Evolutionary conservation across 2,113 vertebrate genomes (phyloP).

Genomic region (Thalassarche chlororhynchos): DNA sequence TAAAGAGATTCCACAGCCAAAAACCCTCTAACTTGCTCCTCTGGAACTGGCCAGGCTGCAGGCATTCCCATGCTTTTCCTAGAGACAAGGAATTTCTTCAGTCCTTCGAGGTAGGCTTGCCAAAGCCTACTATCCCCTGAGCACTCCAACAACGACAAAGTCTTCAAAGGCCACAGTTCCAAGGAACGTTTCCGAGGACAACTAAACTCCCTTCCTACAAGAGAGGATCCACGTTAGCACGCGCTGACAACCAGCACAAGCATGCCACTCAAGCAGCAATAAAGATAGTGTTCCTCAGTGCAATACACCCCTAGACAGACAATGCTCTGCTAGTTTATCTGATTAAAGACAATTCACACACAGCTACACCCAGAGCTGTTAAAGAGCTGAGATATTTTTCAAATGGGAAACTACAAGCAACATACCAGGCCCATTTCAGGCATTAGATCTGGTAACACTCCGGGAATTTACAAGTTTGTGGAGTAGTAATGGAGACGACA

Average conservation of each 20-base stretch:
- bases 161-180: constrained; percentile 11
- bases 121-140: constrained; percentile 3
- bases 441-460: background rate
- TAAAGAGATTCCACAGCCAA: background rate
- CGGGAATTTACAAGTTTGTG: accelerated
- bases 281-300: background rate
- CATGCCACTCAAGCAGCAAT: no score
- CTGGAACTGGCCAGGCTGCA: constrained; percentile 49
- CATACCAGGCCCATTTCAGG: background rate
- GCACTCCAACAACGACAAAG: background rate
- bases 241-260: background rate
- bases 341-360: background rate
- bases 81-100: constrained; percentile 23
- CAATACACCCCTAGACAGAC: no score
- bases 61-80: background rate
- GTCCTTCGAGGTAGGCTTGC: background rate
- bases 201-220: background rate
- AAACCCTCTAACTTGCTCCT: constrained; percentile 37
- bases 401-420: background rate
- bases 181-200: background rate
- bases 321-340: background rate
- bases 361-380: background rate
- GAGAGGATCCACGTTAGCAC: background rate
- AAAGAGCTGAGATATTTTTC: background rate
- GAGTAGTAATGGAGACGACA: background rate